Evolutionary conservation across 2,797 vertebrate species (phyloP).

Genomic region (Galaxias olidus): DNA sequence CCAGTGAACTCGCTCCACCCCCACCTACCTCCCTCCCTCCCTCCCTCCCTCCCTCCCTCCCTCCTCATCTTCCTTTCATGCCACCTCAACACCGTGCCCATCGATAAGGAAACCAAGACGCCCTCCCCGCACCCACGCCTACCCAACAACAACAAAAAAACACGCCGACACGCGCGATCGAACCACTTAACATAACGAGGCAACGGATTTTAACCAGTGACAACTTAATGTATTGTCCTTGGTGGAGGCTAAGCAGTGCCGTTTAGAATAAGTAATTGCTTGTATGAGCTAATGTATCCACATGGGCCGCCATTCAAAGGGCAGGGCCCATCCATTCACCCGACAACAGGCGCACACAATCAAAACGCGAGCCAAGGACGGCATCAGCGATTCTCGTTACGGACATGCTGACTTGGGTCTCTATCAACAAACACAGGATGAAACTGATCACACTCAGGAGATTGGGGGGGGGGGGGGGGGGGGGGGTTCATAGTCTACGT

Average conservation of each 20-base stretch:
- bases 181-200: slow-evolving; percentile 46
- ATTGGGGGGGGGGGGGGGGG: slow-evolving; percentile 22
- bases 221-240: slow-evolving; percentile 30
- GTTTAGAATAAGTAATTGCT: slow-evolving; percentile 36
- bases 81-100: background rate
- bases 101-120: slow-evolving; percentile 19
- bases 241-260: slow-evolving; percentile 11
- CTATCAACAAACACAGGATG: slow-evolving; percentile 13
- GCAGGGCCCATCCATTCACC: slow-evolving; percentile 16
- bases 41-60: background rate
- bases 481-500: slow-evolving; percentile 38
- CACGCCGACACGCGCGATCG: slow-evolving; percentile 11
- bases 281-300: slow-evolving; percentile 25
- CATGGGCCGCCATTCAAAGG: slow-evolving; percentile 20
- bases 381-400: background rate
- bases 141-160: background rate
- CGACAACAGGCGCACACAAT: slow-evolving; percentile 16
- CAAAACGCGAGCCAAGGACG: slow-evolving; percentile 8
- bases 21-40: background rate
- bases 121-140: too few relatives aligned
- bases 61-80: background rate
- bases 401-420: too few relatives aligned
- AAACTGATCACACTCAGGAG: background rate
- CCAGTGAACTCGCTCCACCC: background rate
- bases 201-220: slow-evolving; percentile 37